Evolutionary conservation across 2,888 invertebrate species (phyloP), one percentile per base, ranked within the genome.

Genomic region (Noctua comes): DNA sequence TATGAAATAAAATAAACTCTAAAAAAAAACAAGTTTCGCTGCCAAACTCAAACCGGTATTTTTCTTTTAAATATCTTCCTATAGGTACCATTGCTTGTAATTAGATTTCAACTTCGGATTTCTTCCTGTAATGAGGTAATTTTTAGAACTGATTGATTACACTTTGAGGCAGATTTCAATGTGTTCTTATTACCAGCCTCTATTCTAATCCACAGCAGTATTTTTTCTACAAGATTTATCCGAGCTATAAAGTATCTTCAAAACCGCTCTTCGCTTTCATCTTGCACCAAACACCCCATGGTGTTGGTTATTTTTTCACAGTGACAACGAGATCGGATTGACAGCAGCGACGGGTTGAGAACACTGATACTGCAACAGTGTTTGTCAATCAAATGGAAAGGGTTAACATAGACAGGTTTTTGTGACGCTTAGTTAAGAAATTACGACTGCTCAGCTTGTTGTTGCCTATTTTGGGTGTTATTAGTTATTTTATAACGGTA

Each of bases 331-430:
- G 91, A 91, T 90, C 77, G 87, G 93, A 94, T 93, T 95, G 95
- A 95, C 95, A 95, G 93, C 89, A 86, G 80, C 85, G 91, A 92
- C 93, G 90, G 91, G 93, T 91, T 92, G 85, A 91, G 91, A 91
- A 90, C 91, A 90, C 89, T 90, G 89, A 92, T 91, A 91, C 89
- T 86, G 91, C 88, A 85, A 90, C 91, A 93, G 91, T 92, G 93
- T 93, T 94, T 94, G 93, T 92, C 92, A 93, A 93, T 94, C 93
- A 93, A 91, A 89, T 79, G 86, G 88, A 86, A 84, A 90, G 88
- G 90, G 90, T 89, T 89, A 86, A 88, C 83, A 86, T 86, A 36
- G 36, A 88, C 89, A 66, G 80, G 87, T 91, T 90, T 91, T 91
- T 90, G 85, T 89, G 73, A 70, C 59, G 76, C 73, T 88, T 85